Percentiles rank a stretch among this genome's conserved stretches.
Conservation (phyloP, 2,797 vertebrate species). For the Myotis daubentonii region DNA sequence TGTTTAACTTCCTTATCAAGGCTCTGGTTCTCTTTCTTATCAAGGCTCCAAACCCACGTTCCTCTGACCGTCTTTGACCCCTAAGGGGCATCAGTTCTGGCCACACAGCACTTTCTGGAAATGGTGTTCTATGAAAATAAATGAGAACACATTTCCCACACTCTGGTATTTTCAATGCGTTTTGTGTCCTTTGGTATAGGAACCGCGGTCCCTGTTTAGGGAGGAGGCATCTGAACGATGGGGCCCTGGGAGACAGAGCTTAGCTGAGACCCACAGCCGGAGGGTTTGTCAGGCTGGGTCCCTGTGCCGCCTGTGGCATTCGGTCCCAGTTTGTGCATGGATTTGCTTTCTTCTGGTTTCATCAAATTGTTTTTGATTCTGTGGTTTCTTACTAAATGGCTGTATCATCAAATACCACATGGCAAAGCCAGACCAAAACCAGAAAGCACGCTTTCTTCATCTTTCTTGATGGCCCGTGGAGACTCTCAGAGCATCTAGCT, state of each 20-base stretch:
- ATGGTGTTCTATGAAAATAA: background rate
- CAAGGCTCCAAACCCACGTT: background rate
- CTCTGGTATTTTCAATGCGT: background rate
- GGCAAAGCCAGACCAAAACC: background rate
- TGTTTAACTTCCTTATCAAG: background rate
- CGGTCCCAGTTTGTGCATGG: rapidly evolving
- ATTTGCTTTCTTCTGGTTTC: constrained; percentile 63
- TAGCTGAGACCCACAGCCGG: background rate
- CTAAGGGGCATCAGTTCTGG: background rate
- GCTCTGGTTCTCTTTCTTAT: too few relatives aligned
- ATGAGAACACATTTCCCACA: background rate
- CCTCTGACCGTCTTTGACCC: background rate
- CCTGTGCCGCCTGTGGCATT: background rate
- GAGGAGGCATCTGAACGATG: background rate
- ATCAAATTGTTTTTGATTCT: constrained; percentile 72
- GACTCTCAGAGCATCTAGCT: background rate
- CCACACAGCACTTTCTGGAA: background rate
- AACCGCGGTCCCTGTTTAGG: rapidly evolving
- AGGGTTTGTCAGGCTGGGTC: too few relatives aligned
- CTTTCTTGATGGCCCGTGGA: background rate
- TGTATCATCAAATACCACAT: constrained; percentile 59
- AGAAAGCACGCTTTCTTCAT: background rate
- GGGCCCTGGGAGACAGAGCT: background rate
- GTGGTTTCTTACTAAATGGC: constrained; percentile 75
- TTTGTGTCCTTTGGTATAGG: background rate